Conservation (phyloP, 2,797 vertebrate species). For the Chiloscyllium punctatum region DNA sequence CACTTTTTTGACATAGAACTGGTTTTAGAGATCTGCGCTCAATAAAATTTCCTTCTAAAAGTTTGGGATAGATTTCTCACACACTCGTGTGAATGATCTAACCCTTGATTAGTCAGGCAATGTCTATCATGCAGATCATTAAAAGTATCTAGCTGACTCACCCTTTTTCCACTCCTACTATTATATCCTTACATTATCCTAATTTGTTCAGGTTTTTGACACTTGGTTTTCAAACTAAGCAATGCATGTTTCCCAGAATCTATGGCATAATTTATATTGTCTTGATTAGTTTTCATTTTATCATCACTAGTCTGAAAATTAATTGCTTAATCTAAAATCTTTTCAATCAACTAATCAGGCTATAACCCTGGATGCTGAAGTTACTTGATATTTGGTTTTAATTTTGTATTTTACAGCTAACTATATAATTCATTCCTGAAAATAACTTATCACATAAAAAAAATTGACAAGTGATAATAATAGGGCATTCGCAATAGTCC, state of each 20-base stretch:
- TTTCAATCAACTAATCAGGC: neutral
- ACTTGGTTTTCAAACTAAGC: neutral
- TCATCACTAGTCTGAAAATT: neutral
- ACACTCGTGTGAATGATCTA: neutral
- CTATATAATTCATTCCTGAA: neutral
- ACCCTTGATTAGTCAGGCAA: neutral
- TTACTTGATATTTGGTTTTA: neutral
- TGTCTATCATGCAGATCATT: neutral
- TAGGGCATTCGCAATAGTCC: neutral
- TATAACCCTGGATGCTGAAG: neutral
- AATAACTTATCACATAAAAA: neutral
- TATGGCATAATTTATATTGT: conserved; percentile 7
- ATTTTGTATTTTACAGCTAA: neutral
- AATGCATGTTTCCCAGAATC: conserved; percentile 24
- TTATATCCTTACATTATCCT: neutral
- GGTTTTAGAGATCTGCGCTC: neutral
- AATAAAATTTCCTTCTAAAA: neutral
- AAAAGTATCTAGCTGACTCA: neutral
- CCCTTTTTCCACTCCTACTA: neutral
- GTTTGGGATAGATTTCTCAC: neutral
- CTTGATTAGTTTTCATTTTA: neutral
- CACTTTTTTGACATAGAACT: neutral
- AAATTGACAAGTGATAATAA: neutral
- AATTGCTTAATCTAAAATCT: neutral
- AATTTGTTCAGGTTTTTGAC: neutral